Percentiles rank a stretch among this genome's conserved stretches.
Conservation (phyloP, 2,888 invertebrate genomes). For the Andrena dorsata region DNA sequence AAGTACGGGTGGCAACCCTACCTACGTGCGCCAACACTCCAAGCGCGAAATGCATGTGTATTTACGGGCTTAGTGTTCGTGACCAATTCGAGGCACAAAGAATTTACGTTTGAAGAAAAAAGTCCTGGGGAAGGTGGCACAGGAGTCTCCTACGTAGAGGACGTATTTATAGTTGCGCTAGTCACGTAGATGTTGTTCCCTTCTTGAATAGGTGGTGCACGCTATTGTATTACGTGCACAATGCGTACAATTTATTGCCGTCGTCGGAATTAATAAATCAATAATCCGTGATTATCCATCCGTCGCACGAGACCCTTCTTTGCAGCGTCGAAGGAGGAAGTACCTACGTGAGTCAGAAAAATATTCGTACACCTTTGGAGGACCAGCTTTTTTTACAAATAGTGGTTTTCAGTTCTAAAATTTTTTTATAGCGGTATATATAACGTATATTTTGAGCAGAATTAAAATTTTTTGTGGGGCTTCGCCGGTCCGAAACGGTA, state of each 20-base stretch:
- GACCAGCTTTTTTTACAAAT: too few relatives aligned
- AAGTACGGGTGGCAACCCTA: too few relatives aligned
- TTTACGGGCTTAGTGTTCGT: background rate
- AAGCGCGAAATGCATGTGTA: background rate
- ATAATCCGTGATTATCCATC: background rate
- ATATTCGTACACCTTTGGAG: too few relatives aligned
- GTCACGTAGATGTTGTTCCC: constrained; percentile 56
- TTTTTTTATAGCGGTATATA: too few relatives aligned
- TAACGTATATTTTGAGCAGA: too few relatives aligned
- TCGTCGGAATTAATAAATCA: constrained; percentile 17
- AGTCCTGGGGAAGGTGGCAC: constrained; percentile 16
- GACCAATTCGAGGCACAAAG: constrained; percentile 21
- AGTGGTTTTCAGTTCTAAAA: too few relatives aligned
- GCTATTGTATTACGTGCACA: constrained; percentile 24
- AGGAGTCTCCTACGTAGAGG: constrained; percentile 61
- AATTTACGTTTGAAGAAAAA: constrained; percentile 41
- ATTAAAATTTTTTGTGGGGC: too few relatives aligned
- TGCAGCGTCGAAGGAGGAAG: too few relatives aligned
- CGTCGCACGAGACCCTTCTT: too few relatives aligned
- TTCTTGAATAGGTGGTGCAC: constrained; percentile 36
- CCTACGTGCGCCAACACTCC: background rate
- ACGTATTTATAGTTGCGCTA: constrained; percentile 68
- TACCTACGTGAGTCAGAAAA: too few relatives aligned
- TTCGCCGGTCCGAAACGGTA: too few relatives aligned
- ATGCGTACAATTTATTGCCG: constrained; percentile 1